A percentile compares a stretch with the other conserved stretches of the same genome.
These are phyloP conservation scores for Microcebus griseorufus DNA, from an alignment of 2,113 vertebrate species.

Conservation along the genomic window DNA sequence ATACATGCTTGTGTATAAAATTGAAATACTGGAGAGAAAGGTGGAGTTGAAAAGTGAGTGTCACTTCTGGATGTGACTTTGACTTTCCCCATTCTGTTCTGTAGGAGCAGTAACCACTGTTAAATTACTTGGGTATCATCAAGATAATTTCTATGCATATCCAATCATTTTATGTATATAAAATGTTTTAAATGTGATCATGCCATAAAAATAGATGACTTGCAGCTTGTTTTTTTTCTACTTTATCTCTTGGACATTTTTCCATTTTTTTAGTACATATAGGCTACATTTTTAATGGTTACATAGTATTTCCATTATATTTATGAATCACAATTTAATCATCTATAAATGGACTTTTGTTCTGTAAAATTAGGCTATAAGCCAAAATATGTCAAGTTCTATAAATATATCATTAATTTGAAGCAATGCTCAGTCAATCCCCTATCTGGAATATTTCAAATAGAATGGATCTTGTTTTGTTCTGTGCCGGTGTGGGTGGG, in stretches of 20 bases:
- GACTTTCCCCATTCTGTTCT: not conserved
- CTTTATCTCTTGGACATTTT: not conserved
- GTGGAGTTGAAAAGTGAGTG: not conserved
- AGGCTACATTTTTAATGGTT: slow-evolving; percentile 41
- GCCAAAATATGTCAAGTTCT: not conserved
- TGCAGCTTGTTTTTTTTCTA: not conserved
- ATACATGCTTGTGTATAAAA: slow-evolving; percentile 11
- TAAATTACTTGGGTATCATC: slow-evolving; percentile 2
- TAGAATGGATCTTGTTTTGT: slow-evolving; percentile 7
- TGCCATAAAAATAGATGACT: not conserved
- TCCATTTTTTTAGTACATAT: not conserved
- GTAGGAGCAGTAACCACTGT: not conserved
- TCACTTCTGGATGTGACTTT: slow-evolving; percentile 14
- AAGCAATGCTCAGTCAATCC: not conserved
- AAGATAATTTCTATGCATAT: not conserved
- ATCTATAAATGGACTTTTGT: slow-evolving; percentile 11
- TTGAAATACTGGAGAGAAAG: not conserved
- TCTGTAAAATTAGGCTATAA: slow-evolving; percentile 31
- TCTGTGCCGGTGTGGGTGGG: not conserved
- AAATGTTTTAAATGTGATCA: slow-evolving; percentile 10
- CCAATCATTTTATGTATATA: not conserved
- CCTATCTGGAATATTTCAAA: not conserved
- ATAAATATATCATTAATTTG: slow-evolving; percentile 37
- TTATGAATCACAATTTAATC: not conserved
- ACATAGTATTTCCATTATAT: not conserved